Base-by-base conservation (phyloP, 2,797 vertebrate species). In the Cheirogaleus major region DNA sequence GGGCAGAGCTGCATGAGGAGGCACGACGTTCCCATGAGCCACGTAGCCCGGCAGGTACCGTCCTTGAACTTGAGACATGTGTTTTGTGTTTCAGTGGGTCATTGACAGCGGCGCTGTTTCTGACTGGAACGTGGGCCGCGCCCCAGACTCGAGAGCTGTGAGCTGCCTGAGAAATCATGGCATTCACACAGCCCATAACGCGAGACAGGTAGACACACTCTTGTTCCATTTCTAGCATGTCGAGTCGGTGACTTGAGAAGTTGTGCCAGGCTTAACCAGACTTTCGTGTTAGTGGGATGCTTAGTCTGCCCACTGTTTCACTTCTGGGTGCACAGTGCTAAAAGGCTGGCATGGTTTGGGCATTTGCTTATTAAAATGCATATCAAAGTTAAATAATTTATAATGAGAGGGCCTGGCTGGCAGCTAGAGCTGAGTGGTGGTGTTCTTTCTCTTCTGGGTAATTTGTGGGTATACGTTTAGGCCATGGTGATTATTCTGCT, bases 81-180 rank as follows among this genome's bases (percentile, higher is more conserved):
- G 98, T 98, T 99, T 98, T 99, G 97, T 99, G 98, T 99, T 99
- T 94, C 99, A 99, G 99, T 99, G 99, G 99, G 97, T 99, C 98
- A 99, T 99, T 99, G 99, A 99, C 99, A 99, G 99, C 98, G 99
- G 99, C 41, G 99, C 99, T 96, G 99, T 99, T 97, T 99, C 99
- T 96, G 99, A 99, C 99, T 99, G 99, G 99, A 99, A 99, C 98
- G 98, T 99, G 99, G 99, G 99, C 99, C 99, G 99, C 98, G 98
- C 96, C 97, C 99, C 99, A 97, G 99, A 99, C 94, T 92, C 97
- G 95, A 99, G 99, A 97, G 99, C 99, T 99, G 98, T 99, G 99
- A 99, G 98, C 98, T 99, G 99, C 98, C 99, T 99, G 96, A 99
- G 98, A 99, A 99, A 98, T 97, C 99, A 99, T 99, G 99, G 98